phyloP scores from a whole-genome alignment of 2,888 invertebrate genomes.

The Eristalis tenax region DNA sequence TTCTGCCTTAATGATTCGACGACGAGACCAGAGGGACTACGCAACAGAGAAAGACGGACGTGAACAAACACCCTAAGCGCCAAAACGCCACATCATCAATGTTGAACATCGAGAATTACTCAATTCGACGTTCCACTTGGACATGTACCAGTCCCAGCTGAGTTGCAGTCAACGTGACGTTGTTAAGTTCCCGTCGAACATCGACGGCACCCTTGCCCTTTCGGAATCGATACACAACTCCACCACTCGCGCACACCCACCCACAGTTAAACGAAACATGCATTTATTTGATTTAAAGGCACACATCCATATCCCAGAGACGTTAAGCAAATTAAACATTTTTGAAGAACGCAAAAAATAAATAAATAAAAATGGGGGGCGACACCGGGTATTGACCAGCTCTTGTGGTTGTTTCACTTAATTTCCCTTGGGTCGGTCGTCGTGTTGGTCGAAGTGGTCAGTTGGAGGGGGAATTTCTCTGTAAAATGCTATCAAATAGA shows the following conservation, averaged over 20 bases:
- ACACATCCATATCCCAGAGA: background rate
- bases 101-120: background rate
- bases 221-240: background rate
- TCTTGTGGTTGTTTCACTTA: slow-evolving; percentile 11
- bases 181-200: background rate
- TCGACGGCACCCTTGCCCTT: background rate
- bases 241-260: background rate
- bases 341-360: background rate
- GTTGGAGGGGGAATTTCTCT: background rate
- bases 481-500: background rate
- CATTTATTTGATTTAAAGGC: background rate
- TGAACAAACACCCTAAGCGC: too few species aligned
- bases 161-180: background rate
- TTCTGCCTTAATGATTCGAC: too few species aligned
- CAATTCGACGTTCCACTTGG: background rate
- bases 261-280: background rate
- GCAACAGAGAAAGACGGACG: too few species aligned
- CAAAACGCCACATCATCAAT: background rate
- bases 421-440: slow-evolving; percentile 38
- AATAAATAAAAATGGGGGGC: too few species aligned
- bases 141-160: background rate
- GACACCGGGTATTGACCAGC: background rate
- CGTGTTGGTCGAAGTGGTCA: background rate
- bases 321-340: background rate
- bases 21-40: too few species aligned